These are phyloP conservation scores for Limnephilus rhombicus DNA, from an alignment of 2,888 invertebrate species.

Conservation along the genomic window DNA sequence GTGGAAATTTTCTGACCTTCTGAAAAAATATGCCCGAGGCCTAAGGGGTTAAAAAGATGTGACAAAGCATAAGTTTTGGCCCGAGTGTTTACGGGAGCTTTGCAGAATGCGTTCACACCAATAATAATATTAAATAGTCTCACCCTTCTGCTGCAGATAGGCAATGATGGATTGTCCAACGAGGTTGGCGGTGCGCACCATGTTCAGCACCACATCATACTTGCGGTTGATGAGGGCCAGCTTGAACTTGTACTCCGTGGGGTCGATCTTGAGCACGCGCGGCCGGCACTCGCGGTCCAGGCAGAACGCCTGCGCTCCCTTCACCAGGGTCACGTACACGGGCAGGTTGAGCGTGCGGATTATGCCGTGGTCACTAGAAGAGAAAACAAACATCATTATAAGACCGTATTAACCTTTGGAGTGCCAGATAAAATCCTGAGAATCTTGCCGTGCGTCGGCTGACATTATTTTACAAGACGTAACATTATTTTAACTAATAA, in stretches of 20 bases:
- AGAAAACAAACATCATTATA: constrained; percentile 13
- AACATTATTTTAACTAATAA: too few species aligned
- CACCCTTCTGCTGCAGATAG: constrained; percentile 98
- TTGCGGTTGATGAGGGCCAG: constrained; percentile 96
- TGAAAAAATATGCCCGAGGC: too few species aligned
- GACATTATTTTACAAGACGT: too few species aligned
- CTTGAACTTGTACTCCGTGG: constrained; percentile 99
- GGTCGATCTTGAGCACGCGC: constrained; percentile 94
- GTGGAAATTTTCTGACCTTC: too few species aligned
- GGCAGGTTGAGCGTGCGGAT: constrained; percentile 98
- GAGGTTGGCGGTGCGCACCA: constrained; percentile 97
- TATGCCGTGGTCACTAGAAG: constrained; percentile 93
- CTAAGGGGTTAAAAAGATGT: too few species aligned
- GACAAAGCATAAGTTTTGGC: too few species aligned
- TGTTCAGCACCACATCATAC: constrained; percentile 94
- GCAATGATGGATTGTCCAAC: constrained; percentile 99
- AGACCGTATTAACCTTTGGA: neutral
- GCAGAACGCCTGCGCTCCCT: constrained; percentile 91
- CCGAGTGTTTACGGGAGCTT: too few species aligned
- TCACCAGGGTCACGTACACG: constrained; percentile 95
- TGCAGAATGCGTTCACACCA: too few species aligned
- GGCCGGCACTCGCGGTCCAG: constrained; percentile 95
- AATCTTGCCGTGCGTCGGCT: too few species aligned
- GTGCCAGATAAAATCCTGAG: too few species aligned
- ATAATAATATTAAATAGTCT: neutral